Base-by-base conservation (phyloP, 2,888 invertebrate species). In the Acanthosoma haemorrhoidale region DNA sequence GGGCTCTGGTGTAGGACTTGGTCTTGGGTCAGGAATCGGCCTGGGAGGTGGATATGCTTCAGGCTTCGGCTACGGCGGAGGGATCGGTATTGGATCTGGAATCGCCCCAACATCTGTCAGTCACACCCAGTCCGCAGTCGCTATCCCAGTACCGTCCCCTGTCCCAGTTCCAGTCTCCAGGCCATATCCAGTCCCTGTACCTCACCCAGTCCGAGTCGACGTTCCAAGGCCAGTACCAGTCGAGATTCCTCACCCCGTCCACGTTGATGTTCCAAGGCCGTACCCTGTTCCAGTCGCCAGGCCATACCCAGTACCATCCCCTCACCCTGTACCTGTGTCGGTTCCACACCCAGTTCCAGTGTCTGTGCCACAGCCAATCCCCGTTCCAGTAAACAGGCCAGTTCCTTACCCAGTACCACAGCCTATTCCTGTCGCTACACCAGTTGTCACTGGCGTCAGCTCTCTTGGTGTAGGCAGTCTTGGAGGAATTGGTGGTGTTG, bases 161-260 rank as follows among this genome's bases (percentile, higher is more conserved):
- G 34, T 59, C 9, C 59, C 59, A 31, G 32, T 59, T n/a, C 59
- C 59, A 31, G 34, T 59, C 34, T 32, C 31, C 59, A 59, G 59
- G 32, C 59, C 59, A 15, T 13, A 16, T 16, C 59, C 59, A 32
- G 59, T 59, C 5, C 32, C 32, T 32, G 31, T 31, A 2, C 59
- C 59, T n/a, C n/a, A 31, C 9, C 32, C 59, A 32, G 59, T 59
- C n/a, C 31, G 13, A 34, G 59, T 59, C n/a, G 59, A 59, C 9
- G 32, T 59, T 3, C 59, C 59, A 4, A 31, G 59, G 5, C 59
- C 59, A n/a, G 59, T 59, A 8, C 59, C 31, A 8, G 32, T 59
- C 15, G 59, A 59, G 15, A 34, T 59, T 4, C 59, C 59, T 15
- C 59, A 59, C 32, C 15, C 59, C 13, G 29, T 25, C n/a, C 59